Conservation (phyloP, 2,113 vertebrate species). For the Galbula dea region DNA sequence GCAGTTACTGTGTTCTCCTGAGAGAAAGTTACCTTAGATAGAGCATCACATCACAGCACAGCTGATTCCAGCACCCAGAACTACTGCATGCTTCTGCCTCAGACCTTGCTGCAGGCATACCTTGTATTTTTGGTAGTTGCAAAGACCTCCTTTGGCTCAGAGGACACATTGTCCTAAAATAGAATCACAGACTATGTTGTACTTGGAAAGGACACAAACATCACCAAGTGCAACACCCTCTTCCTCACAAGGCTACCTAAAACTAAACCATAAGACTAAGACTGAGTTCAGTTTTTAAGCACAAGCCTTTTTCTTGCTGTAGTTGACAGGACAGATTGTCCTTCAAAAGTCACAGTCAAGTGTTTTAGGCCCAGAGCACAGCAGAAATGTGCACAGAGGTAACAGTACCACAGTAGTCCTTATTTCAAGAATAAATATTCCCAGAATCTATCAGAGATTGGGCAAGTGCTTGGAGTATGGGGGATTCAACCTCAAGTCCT, state of each 20-base stretch:
- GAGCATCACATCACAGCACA: background rate
- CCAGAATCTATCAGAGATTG: background rate
- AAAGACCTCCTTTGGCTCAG: background rate
- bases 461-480: background rate
- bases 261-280: background rate
- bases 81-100: background rate
- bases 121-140: background rate
- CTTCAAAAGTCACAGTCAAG: background rate
- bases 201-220: background rate
- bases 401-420: background rate
- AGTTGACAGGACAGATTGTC: background rate
- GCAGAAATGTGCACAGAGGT: background rate
- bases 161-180: fast-evolving
- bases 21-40: background rate
- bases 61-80: background rate
- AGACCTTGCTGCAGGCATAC: background rate
- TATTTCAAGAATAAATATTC: background rate
- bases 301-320: background rate
- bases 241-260: background rate
- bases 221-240: background rate
- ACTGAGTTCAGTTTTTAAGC: background rate
- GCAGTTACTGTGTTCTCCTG: fast-evolving
- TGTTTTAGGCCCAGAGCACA: background rate
- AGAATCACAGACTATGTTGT: background rate
- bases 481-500: background rate